Evolutionary conservation across 2,888 invertebrate genomes (phyloP).

Genomic region (Chalcis sispes): DNA sequence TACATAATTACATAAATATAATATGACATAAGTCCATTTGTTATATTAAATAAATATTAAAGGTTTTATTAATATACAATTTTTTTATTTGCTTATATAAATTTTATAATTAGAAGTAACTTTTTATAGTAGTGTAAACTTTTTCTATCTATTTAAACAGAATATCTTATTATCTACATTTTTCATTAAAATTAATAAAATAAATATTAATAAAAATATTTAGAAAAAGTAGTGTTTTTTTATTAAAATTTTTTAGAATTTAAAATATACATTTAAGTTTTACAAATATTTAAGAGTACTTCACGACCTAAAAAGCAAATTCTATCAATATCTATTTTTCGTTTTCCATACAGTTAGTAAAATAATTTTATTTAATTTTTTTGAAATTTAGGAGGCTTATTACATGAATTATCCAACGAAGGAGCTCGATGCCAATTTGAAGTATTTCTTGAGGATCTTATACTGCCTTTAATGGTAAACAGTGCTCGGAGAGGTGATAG

Average conservation of each 20-base stretch:
- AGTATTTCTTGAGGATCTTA: conserved; percentile 94
- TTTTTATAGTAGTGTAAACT: too few species aligned
- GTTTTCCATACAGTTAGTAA: neutral
- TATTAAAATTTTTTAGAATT: too few species aligned
- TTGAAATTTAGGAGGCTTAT: conserved; percentile 84
- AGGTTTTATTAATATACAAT: too few species aligned
- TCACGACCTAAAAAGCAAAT: neutral
- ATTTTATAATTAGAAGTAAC: too few species aligned
- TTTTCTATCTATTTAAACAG: too few species aligned
- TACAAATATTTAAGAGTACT: neutral
- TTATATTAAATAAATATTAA: too few species aligned
- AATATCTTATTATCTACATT: too few species aligned
- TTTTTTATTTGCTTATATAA: too few species aligned
- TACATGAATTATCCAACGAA: conserved; percentile 99
- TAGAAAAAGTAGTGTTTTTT: too few species aligned
- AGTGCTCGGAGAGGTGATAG: conserved; percentile 95
- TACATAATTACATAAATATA: too few species aligned
- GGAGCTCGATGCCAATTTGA: conserved; percentile 99
- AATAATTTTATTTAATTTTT: neutral
- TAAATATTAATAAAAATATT: neutral
- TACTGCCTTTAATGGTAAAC: conserved; percentile 97
- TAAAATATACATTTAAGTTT: neutral
- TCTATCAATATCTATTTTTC: neutral
- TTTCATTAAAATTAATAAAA: too few species aligned
- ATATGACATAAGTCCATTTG: too few species aligned